These are phyloP conservation scores for Encarsia formosa DNA, from an alignment of 2,888 invertebrate species.

Conservation along the genomic window DNA sequence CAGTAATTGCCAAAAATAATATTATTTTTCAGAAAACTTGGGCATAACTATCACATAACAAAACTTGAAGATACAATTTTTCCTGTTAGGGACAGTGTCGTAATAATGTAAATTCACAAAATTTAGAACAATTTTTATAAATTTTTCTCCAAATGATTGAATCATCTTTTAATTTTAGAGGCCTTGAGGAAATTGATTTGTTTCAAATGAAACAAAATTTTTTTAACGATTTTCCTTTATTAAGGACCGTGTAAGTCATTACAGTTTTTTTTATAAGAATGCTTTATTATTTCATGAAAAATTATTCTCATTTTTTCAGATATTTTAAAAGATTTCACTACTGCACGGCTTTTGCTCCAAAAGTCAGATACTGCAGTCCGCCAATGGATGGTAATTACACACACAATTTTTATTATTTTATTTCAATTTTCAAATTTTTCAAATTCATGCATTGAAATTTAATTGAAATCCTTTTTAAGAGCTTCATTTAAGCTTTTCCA, in stretches of 20 bases:
- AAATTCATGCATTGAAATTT: neutral
- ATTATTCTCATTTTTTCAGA: slow-evolving; percentile 40
- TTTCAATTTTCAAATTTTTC: neutral
- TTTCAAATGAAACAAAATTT: slow-evolving; percentile 53
- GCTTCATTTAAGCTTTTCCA: neutral
- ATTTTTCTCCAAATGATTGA: neutral
- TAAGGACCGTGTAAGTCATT: slow-evolving; percentile 55
- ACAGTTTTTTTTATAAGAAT: neutral
- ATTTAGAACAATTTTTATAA: slow-evolving; percentile 3
- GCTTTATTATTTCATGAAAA: neutral
- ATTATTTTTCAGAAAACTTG: slow-evolving; percentile 42
- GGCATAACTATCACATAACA: slow-evolving; percentile 43
- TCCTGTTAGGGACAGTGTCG: slow-evolving; percentile 37
- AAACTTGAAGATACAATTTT: slow-evolving; percentile 39
- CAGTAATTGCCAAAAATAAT: no score
- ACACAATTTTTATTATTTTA: neutral
- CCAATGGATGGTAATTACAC: slow-evolving; percentile 56
- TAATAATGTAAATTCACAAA: slow-evolving; percentile 40
- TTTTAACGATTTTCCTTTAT: slow-evolving; percentile 51
- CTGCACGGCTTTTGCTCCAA: slow-evolving; percentile 58
- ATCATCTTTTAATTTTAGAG: slow-evolving; percentile 45
- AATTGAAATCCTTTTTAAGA: no score
- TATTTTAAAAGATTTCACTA: slow-evolving; percentile 63
- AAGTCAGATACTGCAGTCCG: slow-evolving; percentile 58
- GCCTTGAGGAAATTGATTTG: slow-evolving; percentile 57